Conservation (phyloP, 92 coral and sea anemone genomes). For the Porites divaricata region DNA sequence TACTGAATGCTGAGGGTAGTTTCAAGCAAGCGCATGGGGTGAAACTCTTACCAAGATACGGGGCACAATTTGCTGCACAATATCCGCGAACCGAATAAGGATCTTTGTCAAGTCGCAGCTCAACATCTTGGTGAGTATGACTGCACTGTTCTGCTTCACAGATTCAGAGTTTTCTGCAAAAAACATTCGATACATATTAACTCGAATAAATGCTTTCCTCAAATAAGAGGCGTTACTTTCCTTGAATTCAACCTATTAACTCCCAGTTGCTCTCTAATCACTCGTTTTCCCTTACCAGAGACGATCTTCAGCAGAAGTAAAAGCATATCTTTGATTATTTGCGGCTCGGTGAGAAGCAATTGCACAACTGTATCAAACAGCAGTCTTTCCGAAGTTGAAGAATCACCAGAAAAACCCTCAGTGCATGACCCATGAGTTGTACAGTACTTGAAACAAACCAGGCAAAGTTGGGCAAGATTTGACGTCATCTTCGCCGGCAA, state of each 20-base stretch:
- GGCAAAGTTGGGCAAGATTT: slow-evolving; percentile 21
- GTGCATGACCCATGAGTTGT: neutral
- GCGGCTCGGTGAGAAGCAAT: slow-evolving; percentile 1
- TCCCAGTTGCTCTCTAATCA: too few species aligned
- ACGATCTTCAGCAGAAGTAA: slow-evolving; percentile 6
- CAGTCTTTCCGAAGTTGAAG: neutral
- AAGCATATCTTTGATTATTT: neutral
- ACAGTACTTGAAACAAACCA: slow-evolving; percentile 24
- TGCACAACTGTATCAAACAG: slow-evolving; percentile 16
- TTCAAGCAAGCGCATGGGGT: too few species aligned
- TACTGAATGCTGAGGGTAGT: too few species aligned
- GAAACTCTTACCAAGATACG: slow-evolving; percentile 35
- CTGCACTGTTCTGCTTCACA: slow-evolving; percentile 8
- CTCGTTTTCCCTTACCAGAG: slow-evolving; percentile 14
- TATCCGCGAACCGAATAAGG: slow-evolving; percentile 23
- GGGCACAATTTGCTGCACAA: slow-evolving; percentile 6
- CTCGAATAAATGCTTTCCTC: neutral
- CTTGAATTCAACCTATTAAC: too few species aligned
- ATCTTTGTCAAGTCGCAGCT: slow-evolving; percentile 10
- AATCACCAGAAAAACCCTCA: neutral
- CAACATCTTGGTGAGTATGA: slow-evolving; percentile 20
- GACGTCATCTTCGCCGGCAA: neutral
- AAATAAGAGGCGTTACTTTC: neutral
- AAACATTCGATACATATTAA: neutral
- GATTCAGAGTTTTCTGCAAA: slow-evolving; percentile 14